Evolutionary conservation across 1,140 invertebrate genomes (phyloP), one percentile per base, ranked within the genome.

Genomic region (Apis dorsata): DNA sequence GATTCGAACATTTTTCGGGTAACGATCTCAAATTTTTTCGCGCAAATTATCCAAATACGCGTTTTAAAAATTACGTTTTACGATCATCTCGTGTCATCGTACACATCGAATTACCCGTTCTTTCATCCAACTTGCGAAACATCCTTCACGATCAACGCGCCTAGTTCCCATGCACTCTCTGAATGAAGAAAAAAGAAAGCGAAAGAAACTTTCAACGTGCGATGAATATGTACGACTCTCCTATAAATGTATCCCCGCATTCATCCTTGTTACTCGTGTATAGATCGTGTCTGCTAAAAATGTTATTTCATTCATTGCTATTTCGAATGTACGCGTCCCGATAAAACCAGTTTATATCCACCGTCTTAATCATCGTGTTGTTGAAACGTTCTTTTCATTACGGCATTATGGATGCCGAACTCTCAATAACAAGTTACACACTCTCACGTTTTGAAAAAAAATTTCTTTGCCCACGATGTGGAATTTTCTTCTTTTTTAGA

Each of bases 171-270:
- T 13, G 49, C 65, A 51, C 34, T 44, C 24, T 60, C 13, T 79
- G 68, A 80, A 73, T 51, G 49, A 63, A 72, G 34, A 79, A 55
- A 53, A 28, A 72, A 63, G 21, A 72, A 71, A 51, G 49, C 2
- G 19, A n/a, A 60, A 60, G 55, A 70, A 70, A 60, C 59, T 80
- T 80, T 80, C n/a, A 63, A 73, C 70, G 49, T n/a, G 69, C 62
- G 15, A n/a, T 80, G 79, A 80, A 80, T 74, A 44, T 71, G 21
- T 24, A 71, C 65, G 34, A 60, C 65, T 57, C 28, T 21, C 60
- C 49, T 51, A 59, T 34, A 80, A 60, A 80, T 44, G 71, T 51
- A 19, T 80, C 59, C 19, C 19, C 44, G 49, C 63, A 63, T 79
- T 79, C 77, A 51, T n/a, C 13, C 51, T n/a, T 28, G 49, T 19